Evolutionary conservation across 1,140 invertebrate genomes (phyloP).

Genomic region (Musca vetustissima): DNA sequence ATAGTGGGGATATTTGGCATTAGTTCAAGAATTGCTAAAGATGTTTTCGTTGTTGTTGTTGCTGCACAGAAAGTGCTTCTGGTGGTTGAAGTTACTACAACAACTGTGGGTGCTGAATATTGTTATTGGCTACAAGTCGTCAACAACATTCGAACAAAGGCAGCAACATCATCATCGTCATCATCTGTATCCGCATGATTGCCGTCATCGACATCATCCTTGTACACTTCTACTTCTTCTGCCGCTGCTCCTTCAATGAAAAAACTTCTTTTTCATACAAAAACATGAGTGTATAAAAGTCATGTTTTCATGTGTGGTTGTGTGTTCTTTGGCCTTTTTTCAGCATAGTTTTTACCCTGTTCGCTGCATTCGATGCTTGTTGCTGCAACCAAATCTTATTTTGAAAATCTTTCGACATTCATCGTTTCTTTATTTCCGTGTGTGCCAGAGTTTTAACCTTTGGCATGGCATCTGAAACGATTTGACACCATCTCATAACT

Average conservation of each 20-base stretch:
- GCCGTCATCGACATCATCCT: slow-evolving; percentile 7
- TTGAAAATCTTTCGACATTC: slow-evolving; percentile 21
- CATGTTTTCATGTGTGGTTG: slow-evolving; percentile 12
- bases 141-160: slow-evolving; percentile 1
- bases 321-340: not conserved
- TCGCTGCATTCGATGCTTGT: no score
- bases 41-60: no score
- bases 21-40: slow-evolving; percentile 13
- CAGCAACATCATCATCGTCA: not conserved
- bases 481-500: no score
- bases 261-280: no score
- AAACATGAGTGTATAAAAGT: slow-evolving; percentile 15
- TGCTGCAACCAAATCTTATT: slow-evolving; percentile 15
- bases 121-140: slow-evolving; percentile 22
- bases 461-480: no score
- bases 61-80: not conserved
- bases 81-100: not conserved
- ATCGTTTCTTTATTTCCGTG: slow-evolving; percentile 7
- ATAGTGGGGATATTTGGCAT: not conserved
- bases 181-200: not conserved
- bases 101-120: slow-evolving; percentile 20
- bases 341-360: not conserved
- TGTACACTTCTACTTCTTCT: not conserved
- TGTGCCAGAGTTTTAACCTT: no score
- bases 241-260: no score